Percentiles rank a stretch among this genome's conserved stretches.
Evolutionary conservation across 1,140 invertebrate species (phyloP).

Genomic region (Brachionus angularis): DNA sequence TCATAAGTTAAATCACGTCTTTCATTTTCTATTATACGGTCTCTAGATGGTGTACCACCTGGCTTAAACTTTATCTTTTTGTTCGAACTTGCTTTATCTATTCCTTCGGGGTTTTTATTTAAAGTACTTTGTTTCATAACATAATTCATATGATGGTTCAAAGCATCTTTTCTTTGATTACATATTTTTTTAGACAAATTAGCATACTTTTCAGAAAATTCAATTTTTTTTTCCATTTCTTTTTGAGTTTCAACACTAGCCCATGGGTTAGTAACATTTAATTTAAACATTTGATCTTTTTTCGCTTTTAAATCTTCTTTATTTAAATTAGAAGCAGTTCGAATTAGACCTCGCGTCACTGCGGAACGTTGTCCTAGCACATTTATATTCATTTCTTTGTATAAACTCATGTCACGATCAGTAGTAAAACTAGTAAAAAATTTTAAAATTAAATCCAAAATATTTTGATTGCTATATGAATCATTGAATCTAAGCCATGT

Average conservation of each 20-base stretch:
- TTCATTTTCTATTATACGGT: slow-evolving; percentile 18
- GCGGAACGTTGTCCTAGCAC: slow-evolving; percentile 32
- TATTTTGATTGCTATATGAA: background rate
- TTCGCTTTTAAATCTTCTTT: background rate
- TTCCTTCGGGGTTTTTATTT: slow-evolving; percentile 2
- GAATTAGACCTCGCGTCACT: background rate
- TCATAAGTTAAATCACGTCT: background rate
- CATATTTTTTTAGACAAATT: background rate
- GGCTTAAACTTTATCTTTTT: slow-evolving; percentile 1
- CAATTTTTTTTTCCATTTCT: slow-evolving; percentile 37
- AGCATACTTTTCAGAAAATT: background rate
- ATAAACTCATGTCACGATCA: slow-evolving; percentile 37
- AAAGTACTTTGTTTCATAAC: slow-evolving; percentile 5
- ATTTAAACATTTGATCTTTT: slow-evolving; percentile 1
- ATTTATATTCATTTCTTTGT: slow-evolving; percentile 41
- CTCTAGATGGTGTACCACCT: slow-evolving; percentile 3
- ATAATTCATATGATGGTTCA: slow-evolving; percentile 15
- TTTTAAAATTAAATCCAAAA: slow-evolving; percentile 34
- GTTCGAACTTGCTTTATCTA: background rate
- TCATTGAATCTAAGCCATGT: slow-evolving; percentile 38
- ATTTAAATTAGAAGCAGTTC: slow-evolving; percentile 32
- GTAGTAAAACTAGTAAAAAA: slow-evolving; percentile 14
- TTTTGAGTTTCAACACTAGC: slow-evolving; percentile 2
- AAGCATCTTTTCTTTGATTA: background rate
- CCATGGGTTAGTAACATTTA: slow-evolving; percentile 22